These are phyloP conservation scores for Astur gentilis DNA, from an alignment of 2,113 vertebrate species.

Conservation along the genomic window DNA sequence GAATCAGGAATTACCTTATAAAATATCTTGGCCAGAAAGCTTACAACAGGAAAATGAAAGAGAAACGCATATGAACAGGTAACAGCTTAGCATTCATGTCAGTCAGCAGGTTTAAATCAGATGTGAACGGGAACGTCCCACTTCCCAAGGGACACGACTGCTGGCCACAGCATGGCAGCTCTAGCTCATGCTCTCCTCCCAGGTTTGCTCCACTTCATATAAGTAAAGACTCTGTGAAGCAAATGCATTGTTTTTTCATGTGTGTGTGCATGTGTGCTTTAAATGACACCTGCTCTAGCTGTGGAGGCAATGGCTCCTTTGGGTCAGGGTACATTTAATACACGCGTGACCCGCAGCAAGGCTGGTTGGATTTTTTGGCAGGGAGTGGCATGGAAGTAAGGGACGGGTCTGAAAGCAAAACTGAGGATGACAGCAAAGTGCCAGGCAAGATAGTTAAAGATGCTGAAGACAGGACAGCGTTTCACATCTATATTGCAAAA, in stretches of 20 bases:
- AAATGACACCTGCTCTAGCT: not conserved
- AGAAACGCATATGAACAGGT: accelerated
- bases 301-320: not conserved
- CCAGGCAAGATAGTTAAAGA: not conserved
- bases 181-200: not conserved
- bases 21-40: not conserved
- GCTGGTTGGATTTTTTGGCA: not conserved
- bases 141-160: not conserved
- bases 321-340: not conserved
- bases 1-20: not conserved
- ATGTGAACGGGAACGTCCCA: accelerated
- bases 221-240: not conserved
- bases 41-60: not conserved
- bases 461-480: not conserved
- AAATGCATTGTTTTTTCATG: not conserved
- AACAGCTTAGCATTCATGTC: not conserved
- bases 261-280: not conserved
- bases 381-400: not conserved
- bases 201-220: not conserved
- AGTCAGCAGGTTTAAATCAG: not conserved
- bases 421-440: not conserved
- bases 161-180: not conserved
- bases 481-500: not conserved
- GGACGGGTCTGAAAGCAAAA: not conserved
- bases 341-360: accelerated